Base-by-base conservation (phyloP, 2,113 vertebrate genomes). In the Porphyrio hochstetteri region DNA sequence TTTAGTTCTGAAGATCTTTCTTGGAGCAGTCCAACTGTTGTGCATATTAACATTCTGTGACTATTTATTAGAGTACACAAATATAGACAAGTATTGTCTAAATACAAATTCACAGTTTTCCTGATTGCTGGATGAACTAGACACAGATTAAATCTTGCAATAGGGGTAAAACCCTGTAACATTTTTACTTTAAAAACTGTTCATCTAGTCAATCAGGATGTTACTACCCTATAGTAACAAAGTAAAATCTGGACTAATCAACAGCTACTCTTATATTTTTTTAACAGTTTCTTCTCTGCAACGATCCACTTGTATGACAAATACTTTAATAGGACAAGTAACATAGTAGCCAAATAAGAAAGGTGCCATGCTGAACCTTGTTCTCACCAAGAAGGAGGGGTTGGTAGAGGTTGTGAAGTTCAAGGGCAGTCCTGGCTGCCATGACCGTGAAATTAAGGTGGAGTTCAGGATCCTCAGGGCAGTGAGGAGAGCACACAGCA, bases 81-180 rank as follows among this genome's bases (percentile, higher is more conserved):
- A 70, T 29, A 46, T 1, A 82, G 23, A 60, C 5, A 70, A 70
- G 38, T 61, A 76, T 3, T 59, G 35, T 24, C 28, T 36, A 97
- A 74, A 94, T 93, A 83, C 92, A 97, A 97, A 97, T 93, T 96
- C 95, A 97, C 65, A 96, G 74, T 91, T 98, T 97, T 97, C 88
- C 95, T 96, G 79, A 95, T 95, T 96, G 91, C 75, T 95, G 60
- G 81, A 85, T 92, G 56, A 87, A 60, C 85, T 82, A 93, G 90
- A 86, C 96, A 98, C 94, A 98, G 98, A 98, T 97, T 96, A 98
- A 80, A 71, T 60, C 92, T 83, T 86, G 89, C 91, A 83, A n/a
- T 2, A 82, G 3, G 5, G 10, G 18, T 68, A 88, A 82, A 55
- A 16, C 0, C 3, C 9, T 8, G 1, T 52, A 74, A 33, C 3